Base-by-base conservation (phyloP, 2,113 vertebrate species). In the Seriola quinqueradiata region DNA sequence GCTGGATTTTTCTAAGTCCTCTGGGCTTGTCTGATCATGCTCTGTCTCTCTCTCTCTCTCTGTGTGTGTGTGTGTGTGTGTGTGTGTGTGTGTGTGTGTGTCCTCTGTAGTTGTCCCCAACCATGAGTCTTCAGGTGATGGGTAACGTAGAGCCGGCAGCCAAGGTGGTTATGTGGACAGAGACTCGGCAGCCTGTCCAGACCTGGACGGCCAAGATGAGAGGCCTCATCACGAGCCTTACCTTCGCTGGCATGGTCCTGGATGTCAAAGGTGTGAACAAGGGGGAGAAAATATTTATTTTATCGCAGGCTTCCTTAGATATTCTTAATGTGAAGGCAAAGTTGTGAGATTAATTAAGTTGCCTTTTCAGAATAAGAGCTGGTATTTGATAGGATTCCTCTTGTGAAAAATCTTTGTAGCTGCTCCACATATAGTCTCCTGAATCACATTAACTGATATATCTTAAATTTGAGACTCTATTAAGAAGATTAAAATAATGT, bases 81-180 rank as follows among this genome's bases (percentile, higher is more conserved):
- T 19, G 10, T 58, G 34, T 6, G 17, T 61, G 23, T 0, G 28
- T 19, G 38, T 38, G 2, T 63, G 10, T 70, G 10, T 77, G 16
- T 86, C 14, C 79, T 7, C 86, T 83, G 8, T 25, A 99, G 98
- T 57, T 96, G 89, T 94, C 96, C 10, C 92, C 94, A 19, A 92
- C 0, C 61, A 97, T 98, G 97, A 97, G 97, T 82, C 96, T 99
- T 59, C 98, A 99, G 94, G 96, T 98, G 66, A 96, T 99, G 17
- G 97, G 97, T 1, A 95, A 94, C 0, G 84, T 96, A 0, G 96
- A 96, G 40, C 86, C 89, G 0, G 97, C 93, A 0, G 91, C 96
- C 0, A 99, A 98, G 86, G 96, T 97, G 3, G 97, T 99, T 82
- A 83, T 99, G 42, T 99, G 98, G 98, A 91, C 95, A 0, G 96